Conservation (phyloP, 2,113 vertebrate species). For the Aleadryas rufinucha region DNA sequence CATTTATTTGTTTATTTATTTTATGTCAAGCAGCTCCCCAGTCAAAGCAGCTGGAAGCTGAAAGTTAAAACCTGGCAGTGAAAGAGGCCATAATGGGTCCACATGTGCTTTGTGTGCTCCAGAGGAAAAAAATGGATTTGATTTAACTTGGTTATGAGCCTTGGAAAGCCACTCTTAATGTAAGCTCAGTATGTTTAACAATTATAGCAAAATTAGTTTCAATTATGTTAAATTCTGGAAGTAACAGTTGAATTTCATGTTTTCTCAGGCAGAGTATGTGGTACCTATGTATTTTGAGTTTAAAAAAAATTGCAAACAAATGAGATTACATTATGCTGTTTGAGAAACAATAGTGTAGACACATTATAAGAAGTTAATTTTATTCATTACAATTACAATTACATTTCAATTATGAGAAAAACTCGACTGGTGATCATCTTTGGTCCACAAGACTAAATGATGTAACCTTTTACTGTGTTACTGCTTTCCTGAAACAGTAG, state of each 20-base stretch:
- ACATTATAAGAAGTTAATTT: background rate
- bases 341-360: background rate
- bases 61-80: constrained; percentile 14
- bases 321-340: background rate
- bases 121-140: background rate
- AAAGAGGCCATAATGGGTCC: background rate
- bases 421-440: background rate
- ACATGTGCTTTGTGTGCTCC: background rate
- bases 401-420: background rate
- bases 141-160: background rate
- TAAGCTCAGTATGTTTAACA: background rate
- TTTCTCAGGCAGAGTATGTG: background rate
- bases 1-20: no score
- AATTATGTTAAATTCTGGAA: background rate
- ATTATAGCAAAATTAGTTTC: constrained; percentile 1
- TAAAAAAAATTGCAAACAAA: background rate
- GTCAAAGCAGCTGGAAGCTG: constrained; percentile 5
- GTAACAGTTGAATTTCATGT: background rate
- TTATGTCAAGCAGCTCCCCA: background rate
- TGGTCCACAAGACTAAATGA: background rate
- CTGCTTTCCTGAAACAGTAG: background rate
- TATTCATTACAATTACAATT: background rate
- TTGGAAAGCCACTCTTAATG: background rate
- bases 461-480: background rate
- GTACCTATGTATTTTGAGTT: background rate